Evolutionary conservation across 2,888 invertebrate genomes (phyloP), one percentile per base, ranked within the genome.

Genomic region (Cephus sareptanus): DNA sequence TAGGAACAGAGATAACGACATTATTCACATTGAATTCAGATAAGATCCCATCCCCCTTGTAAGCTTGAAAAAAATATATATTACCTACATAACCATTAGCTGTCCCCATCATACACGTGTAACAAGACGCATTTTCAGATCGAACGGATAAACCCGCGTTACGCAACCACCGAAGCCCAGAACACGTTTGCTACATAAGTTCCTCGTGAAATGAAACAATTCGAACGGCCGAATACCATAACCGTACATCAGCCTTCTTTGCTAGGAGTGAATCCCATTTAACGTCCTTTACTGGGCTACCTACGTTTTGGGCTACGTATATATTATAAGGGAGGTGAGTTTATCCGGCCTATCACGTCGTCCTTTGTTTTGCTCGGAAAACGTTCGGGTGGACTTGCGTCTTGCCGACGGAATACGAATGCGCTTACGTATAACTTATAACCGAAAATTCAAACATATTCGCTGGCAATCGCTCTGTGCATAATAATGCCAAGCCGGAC

Each of bases 371-470:
- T 82, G 83, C 84, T 81, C 81, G 79, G 83, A 40, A 79, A 83
- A 77, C 80, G 75, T 70, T 56, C 69, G 77, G 75, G 75, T 23
- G 75, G 79, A 73, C 79, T 31, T 73, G 76, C 73, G 73, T 69
- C 69, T 77, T 79, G 82, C 83, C 70, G 33, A 0, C 76, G 82
- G 85, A 85, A 85, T 85, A 85, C 84, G 83, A 85, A 85, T 85
- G 81, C 75, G 77, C 75, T 77, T 79, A 78, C 77, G 81, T 74
- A 69, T 75, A 74, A 68, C 77, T 71, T 73, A 79, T 71, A 79
- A 77, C 74, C 80, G 80, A 81, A 83, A 85, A 84, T 82, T 79
- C 84, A 79, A 78, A 78, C 81, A 81, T 82, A 83, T 85, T 84
- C 81, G 83, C 85, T 82, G 84, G 79, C 83, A 81, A 35, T 74